phyloP scores from a whole-genome alignment of 2,797 vertebrate species.

The Rhinichthys osculus region DNA sequence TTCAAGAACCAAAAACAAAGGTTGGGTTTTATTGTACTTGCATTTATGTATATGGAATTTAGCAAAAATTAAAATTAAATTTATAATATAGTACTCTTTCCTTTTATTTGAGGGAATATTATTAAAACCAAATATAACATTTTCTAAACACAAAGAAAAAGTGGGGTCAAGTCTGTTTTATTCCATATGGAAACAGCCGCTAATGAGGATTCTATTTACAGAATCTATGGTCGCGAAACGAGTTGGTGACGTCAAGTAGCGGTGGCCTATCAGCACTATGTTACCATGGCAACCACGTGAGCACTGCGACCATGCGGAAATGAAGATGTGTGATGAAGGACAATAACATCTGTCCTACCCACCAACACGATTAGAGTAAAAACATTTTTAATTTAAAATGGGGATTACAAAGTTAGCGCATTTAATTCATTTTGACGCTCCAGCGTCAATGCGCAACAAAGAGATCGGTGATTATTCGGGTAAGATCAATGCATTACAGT shows the following conservation, averaged over 20 bases:
- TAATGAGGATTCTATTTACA: background rate
- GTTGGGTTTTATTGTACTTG: too few species aligned
- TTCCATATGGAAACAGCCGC: background rate
- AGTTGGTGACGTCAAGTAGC: background rate
- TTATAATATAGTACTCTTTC: too few species aligned
- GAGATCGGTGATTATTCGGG: conserved; percentile 79
- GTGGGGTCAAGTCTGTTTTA: too few species aligned
- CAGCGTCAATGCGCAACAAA: conserved; percentile 68
- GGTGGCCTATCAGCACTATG: background rate
- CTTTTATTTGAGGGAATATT: too few species aligned
- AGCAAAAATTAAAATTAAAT: too few species aligned
- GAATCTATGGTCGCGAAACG: background rate
- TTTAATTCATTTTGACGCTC: conserved; percentile 74
- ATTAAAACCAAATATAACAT: too few species aligned
- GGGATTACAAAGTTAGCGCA: conserved; percentile 80
- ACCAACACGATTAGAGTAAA: background rate
- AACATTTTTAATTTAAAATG: conserved; percentile 63
- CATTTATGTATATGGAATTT: too few species aligned
- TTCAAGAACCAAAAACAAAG: too few species aligned
- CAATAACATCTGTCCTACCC: background rate
- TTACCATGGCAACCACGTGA: background rate
- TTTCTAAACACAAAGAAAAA: too few species aligned
- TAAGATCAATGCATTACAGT: conserved; percentile 55
- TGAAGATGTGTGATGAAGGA: background rate
- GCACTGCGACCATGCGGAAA: background rate